A percentile compares a stretch with the other conserved stretches of the same genome.
Evolutionary conservation across 2,797 vertebrate species (phyloP).

Genomic region (Anisognathus igniventris): DNA sequence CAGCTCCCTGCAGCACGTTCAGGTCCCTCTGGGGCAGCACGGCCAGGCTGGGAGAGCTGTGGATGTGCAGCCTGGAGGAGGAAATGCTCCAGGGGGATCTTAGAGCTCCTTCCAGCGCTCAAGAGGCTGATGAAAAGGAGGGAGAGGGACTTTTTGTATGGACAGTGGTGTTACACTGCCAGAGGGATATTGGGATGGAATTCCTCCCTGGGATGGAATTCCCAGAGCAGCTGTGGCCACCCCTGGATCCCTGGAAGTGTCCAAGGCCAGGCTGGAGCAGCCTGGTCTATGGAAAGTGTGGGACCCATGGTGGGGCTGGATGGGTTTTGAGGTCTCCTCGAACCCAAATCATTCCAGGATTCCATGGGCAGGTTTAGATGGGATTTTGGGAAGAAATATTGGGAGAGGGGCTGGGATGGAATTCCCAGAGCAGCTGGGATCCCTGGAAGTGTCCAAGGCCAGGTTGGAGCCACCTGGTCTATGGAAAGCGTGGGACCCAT

Average conservation of each 20-base stretch:
- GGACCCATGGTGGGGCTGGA: no score
- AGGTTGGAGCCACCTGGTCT: accelerated
- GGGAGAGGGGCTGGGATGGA: no score
- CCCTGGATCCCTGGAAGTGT: neutral
- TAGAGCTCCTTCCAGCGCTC: no score
- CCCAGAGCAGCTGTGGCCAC: neutral
- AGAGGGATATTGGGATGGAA: neutral
- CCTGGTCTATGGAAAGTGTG: neutral
- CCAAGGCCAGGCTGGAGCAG: accelerated
- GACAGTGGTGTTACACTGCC: neutral
- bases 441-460: accelerated
- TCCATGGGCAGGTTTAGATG: no score
- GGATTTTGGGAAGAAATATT: no score
- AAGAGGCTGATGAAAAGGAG: neutral
- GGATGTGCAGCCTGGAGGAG: neutral
- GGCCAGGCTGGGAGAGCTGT: neutral
- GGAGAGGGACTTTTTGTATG: neutral
- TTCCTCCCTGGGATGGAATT: accelerated
- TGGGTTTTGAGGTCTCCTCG: neutral
- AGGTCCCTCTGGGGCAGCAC: neutral
- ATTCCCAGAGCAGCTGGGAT: no score
- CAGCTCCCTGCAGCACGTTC: accelerated
- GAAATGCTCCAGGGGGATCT: neutral
- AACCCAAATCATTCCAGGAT: neutral
- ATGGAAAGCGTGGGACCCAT: no score